Percentiles rank a stretch among this genome's conserved stretches.
These are phyloP conservation scores for Cataglyphis livida DNA, from an alignment of 2,888 invertebrate species.

Conservation along the genomic window DNA sequence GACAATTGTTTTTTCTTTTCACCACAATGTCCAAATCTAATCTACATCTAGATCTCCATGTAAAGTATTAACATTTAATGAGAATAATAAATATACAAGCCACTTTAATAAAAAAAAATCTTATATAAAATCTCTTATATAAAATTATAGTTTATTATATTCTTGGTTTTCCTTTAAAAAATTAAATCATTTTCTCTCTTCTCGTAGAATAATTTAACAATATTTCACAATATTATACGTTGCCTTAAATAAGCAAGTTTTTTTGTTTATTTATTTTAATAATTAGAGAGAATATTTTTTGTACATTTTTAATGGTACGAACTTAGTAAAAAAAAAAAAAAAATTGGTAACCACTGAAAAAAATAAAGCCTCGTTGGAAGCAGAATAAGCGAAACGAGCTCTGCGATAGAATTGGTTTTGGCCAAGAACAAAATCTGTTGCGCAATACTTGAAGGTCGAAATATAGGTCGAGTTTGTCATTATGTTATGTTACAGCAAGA, in stretches of 20 bases:
- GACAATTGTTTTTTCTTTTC: not conserved
- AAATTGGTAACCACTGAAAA: not conserved
- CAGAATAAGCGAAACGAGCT: not conserved
- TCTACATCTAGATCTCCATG: not conserved
- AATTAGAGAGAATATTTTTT: not conserved
- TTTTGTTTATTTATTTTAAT: not conserved
- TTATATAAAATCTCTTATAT: too few relatives aligned
- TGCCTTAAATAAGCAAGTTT: not conserved
- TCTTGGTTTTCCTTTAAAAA: not conserved
- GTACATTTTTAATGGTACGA: not conserved
- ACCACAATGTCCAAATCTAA: not conserved
- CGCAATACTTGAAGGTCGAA: not conserved
- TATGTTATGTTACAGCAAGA: not conserved
- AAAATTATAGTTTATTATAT: not conserved
- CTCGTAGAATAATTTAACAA: not conserved
- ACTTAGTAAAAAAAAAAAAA: not conserved
- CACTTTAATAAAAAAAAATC: not conserved
- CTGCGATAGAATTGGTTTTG: not conserved
- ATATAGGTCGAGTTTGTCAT: constrained; percentile 16
- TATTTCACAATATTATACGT: not conserved
- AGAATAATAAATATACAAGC: not conserved
- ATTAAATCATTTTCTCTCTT: not conserved
- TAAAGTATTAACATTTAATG: not conserved
- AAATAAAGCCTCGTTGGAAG: not conserved
- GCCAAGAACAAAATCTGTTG: not conserved